A percentile compares a stretch with the other conserved stretches of the same genome.
These are phyloP conservation scores for Netelia virgata DNA, from an alignment of 2,888 invertebrate genomes.

Conservation along the genomic window DNA sequence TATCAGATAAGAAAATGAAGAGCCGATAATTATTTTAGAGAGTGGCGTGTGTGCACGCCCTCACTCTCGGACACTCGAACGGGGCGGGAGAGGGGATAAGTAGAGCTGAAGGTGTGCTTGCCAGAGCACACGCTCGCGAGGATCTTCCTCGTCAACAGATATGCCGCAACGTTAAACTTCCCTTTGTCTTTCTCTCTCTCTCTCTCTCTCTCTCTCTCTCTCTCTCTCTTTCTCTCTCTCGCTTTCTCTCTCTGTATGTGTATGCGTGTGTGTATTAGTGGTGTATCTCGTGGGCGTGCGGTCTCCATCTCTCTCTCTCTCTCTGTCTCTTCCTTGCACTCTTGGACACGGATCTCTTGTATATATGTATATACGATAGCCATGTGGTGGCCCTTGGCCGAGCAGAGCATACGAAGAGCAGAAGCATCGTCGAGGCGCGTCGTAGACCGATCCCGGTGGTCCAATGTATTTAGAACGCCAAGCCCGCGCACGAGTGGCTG, in stretches of 20 bases:
- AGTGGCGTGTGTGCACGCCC: constrained; percentile 73
- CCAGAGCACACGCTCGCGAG: constrained; percentile 39
- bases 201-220: too few relatives aligned
- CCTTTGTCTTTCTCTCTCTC: constrained; percentile 24
- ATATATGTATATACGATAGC: constrained; percentile 56
- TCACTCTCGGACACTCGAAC: constrained; percentile 73
- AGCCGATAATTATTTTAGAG: constrained; percentile 78
- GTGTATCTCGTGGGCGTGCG: constrained; percentile 44
- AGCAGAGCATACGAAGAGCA: constrained; percentile 42
- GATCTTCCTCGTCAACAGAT: constrained; percentile 39
- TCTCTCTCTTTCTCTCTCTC: too few relatives aligned
- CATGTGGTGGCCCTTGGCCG: constrained; percentile 66
- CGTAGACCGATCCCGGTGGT: constrained; percentile 70
- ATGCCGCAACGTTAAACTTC: constrained; percentile 20
- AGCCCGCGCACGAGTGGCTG: constrained; percentile 74
- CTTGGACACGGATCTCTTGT: constrained; percentile 42
- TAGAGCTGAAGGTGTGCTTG: constrained; percentile 56
- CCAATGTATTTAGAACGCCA: constrained; percentile 80
- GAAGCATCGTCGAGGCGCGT: constrained; percentile 54
- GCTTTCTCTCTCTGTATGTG: constrained; percentile 45
- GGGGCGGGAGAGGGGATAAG: constrained; percentile 71
- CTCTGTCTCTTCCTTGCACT: constrained; percentile 46
- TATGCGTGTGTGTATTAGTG: constrained; percentile 51
- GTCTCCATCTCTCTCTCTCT: neutral
- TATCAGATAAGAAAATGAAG: constrained; percentile 71